A percentile compares a stretch with the other conserved stretches of the same genome.
phyloP scores from a whole-genome alignment of 2,113 vertebrate genomes.

The Pantherophis guttatus region DNA sequence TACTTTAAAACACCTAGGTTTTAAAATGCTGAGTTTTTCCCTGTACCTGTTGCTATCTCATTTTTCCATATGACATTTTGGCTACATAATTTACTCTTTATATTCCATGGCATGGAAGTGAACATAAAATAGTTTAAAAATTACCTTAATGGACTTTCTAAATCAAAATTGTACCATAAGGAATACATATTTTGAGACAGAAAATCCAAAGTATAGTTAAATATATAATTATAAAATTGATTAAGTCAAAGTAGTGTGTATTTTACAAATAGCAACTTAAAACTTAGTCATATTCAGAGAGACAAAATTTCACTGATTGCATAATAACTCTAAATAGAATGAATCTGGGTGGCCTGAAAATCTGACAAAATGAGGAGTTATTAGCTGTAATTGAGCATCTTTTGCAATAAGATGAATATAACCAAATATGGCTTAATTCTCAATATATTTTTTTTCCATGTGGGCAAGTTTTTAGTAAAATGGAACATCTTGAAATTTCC shows the following conservation, averaged over 20 bases:
- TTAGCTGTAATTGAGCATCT: not conserved
- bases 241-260: not conserved
- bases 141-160: slow-evolving; percentile 37
- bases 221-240: not conserved
- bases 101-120: slow-evolving; percentile 31
- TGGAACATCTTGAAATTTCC: not conserved
- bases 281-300: not conserved
- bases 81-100: not conserved
- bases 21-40: not conserved
- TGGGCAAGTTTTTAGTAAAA: not conserved
- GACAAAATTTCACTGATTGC: not conserved
- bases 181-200: not conserved
- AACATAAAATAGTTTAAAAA: slow-evolving; percentile 35
- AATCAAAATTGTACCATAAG: not conserved
- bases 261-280: not conserved
- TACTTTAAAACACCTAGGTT: not conserved
- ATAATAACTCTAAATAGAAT: not conserved
- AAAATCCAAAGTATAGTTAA: not conserved
- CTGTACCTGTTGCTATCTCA: not conserved
- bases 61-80: not conserved
- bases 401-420: not conserved
- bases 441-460: not conserved
- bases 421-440: not conserved
- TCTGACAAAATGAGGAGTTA: not conserved
- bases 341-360: not conserved